Evolutionary conservation across 1,140 invertebrate species (phyloP).

Genomic region (Drosophila pruinosa): DNA sequence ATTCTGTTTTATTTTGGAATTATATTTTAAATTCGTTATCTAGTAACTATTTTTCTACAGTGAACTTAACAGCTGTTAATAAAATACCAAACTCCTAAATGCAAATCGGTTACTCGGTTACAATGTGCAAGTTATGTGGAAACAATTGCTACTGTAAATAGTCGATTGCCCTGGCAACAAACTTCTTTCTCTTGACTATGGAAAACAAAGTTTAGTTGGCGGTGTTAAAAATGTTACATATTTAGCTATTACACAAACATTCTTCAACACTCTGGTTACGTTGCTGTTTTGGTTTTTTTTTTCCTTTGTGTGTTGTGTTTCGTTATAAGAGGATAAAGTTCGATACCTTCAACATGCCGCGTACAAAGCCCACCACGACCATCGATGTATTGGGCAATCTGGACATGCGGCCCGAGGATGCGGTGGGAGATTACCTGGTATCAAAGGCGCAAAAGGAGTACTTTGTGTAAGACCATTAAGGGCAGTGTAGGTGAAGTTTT

Average conservation of each 20-base stretch:
- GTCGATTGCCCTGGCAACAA: conserved; percentile 31
- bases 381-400: conserved; percentile 77
- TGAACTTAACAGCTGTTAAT: neutral
- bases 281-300: neutral
- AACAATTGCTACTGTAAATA: neutral
- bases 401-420: conserved; percentile 75
- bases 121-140: neutral
- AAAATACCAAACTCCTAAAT: neutral
- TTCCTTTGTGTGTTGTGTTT: conserved; percentile 1
- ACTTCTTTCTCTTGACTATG: no score
- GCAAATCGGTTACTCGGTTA: neutral
- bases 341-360: conserved; percentile 59
- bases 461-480: conserved; percentile 65
- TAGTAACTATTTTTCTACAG: no score
- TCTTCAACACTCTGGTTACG: neutral
- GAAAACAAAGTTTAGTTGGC: neutral
- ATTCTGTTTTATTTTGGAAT: no score
- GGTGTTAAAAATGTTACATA: neutral
- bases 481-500: neutral
- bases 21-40: neutral
- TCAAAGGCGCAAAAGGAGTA: conserved; percentile 70
- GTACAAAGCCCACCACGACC: conserved; percentile 72
- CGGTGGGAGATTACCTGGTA: conserved; percentile 62
- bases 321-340: neutral
- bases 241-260: neutral